Base-by-base conservation (phyloP, 2,888 invertebrate species). In the Conomelus anceps region DNA sequence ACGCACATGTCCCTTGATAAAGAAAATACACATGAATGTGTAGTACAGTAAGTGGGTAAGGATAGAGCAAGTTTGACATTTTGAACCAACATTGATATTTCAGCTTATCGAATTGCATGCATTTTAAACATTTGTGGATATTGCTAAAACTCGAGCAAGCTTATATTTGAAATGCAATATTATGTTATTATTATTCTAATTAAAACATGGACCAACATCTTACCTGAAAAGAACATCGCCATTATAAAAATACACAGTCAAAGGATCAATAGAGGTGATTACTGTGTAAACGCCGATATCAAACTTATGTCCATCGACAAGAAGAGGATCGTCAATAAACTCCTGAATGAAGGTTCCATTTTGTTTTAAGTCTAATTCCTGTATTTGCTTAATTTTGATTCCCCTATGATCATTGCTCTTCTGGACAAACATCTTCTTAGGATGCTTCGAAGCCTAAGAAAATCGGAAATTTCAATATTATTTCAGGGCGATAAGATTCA, bases 211-310 rank as follows among this genome's bases (percentile, higher is more conserved):
- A n/a, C 34, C 9, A 85, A 3, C 22, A 85, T 90, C 91, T 92
- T 94, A 96, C 97, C 98, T 96, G 92, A 99, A 96, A 9, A 99
- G 94, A 11, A 97, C 96, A 92, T 99, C 99, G 3, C 97, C 97
- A 92, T 96, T 96, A 92, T 98, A 98, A 92, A 97, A 96, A 93
- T 99, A 99, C 0, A 97, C 95, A 91, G 98, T 94, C 23, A 99
- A 93, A 0, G 99, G 99, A 93, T 98, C 95, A 0, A 99, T 94
- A 0, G 98, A 99, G 0, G 98, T 99, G 22, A 99, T 94, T 0
- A 97, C 96, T 0, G 97, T 97, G 93, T 99, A 99, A 89, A 99
- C 96, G 11, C 99, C 99, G 93, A 99, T 97, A 93, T 99, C 99
- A 93, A 99, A 99, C 94, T 98, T 99, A 93, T 97, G 96, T 0